A percentile compares a stretch with the other conserved stretches of the same genome.
Evolutionary conservation across 1,140 invertebrate species (phyloP).

Genomic region (Cotesia typhae): DNA sequence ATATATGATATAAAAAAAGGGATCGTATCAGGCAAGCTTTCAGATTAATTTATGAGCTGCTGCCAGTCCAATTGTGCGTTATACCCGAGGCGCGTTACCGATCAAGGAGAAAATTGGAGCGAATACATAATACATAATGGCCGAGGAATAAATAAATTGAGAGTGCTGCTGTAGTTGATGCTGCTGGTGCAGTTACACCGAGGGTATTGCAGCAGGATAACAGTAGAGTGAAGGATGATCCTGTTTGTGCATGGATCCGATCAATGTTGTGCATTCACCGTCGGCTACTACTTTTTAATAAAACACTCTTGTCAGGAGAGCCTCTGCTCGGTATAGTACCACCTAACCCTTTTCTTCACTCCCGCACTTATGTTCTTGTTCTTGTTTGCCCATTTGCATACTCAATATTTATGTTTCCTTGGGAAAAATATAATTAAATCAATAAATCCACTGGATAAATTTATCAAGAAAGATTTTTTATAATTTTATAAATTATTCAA

Average conservation of each 20-base stretch:
- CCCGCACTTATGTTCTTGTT: neutral
- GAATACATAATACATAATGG: conserved; percentile 25
- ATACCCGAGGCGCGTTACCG: conserved; percentile 32
- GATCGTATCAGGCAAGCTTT: conserved; percentile 17
- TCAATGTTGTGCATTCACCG: conserved; percentile 12
- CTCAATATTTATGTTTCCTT: neutral
- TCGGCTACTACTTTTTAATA: conserved; percentile 4
- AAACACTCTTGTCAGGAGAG: neutral
- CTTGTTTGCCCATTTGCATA: conserved; percentile 10
- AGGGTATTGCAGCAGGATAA: too few species aligned
- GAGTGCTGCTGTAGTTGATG: conserved; percentile 1
- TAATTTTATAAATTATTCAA: neutral
- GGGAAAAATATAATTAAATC: neutral
- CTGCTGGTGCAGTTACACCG: neutral
- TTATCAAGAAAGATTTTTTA: neutral
- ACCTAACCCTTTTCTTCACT: neutral
- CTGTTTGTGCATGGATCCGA: conserved; percentile 29
- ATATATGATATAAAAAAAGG: conserved; percentile 12
- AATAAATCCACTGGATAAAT: neutral
- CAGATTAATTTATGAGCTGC: conserved; percentile 28
- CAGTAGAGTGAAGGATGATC: conserved; percentile 9
- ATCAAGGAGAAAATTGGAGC: conserved; percentile 33
- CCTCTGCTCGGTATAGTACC: neutral
- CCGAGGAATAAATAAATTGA: neutral
- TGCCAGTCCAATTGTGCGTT: conserved; percentile 28